These are phyloP conservation scores for Tipula lateralis DNA, from an alignment of 2,888 invertebrate genomes.

Conservation along the genomic window DNA sequence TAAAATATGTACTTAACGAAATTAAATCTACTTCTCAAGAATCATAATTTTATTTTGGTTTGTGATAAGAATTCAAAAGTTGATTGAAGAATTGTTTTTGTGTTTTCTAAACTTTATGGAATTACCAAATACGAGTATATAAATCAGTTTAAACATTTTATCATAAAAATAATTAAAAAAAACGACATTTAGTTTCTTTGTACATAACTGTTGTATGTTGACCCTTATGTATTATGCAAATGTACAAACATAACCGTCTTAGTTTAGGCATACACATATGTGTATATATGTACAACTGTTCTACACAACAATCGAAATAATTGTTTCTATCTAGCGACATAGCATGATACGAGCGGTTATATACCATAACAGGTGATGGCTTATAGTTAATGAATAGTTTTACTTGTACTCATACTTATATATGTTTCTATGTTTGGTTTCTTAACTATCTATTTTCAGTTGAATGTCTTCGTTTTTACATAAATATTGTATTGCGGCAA, in stretches of 20 bases:
- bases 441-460: not conserved
- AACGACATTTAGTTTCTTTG: not conserved
- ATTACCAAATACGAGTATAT: not conserved
- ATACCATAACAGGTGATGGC: not conserved
- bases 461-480: not conserved
- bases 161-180: slow-evolving; percentile 4
- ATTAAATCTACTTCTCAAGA: not conserved
- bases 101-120: not conserved
- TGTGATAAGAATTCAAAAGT: slow-evolving; percentile 1
- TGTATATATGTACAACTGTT: not conserved
- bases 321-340: not conserved
- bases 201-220: slow-evolving; percentile 8
- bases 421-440: not conserved
- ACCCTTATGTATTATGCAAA: slow-evolving; percentile 13
- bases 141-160: not conserved
- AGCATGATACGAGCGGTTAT: not conserved
- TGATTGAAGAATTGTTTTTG: not conserved
- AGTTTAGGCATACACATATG: not conserved
- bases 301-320: not conserved
- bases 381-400: not conserved
- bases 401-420: not conserved
- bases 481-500: not conserved
- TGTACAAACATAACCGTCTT: not conserved
- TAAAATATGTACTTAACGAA: not conserved
- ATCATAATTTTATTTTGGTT: not conserved